These are phyloP conservation scores for Atta texana DNA, from an alignment of 1,140 invertebrate species.

Conservation along the genomic window DNA sequence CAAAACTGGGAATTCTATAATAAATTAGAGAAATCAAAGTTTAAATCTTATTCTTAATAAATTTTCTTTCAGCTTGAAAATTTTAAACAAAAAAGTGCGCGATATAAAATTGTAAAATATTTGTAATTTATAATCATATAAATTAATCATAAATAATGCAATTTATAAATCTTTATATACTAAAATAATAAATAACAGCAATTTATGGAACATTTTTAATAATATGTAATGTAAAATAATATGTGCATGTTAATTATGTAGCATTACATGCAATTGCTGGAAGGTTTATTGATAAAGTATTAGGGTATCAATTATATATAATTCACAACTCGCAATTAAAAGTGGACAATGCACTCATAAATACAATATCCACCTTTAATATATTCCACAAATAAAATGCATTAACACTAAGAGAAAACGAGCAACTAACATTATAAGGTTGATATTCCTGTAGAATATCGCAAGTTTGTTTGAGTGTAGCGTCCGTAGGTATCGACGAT, in stretches of 20 bases:
- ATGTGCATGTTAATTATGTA: neutral
- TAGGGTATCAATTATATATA: neutral
- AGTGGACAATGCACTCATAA: neutral
- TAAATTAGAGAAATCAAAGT: slow-evolving; percentile 74
- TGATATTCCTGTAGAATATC: slow-evolving; percentile 81
- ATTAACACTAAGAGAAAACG: slow-evolving; percentile 2
- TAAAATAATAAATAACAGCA: slow-evolving; percentile 3
- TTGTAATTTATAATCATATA: slow-evolving; percentile 4
- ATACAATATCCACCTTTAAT: neutral
- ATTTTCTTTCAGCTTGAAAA: neutral
- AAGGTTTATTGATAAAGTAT: neutral
- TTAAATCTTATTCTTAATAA: slow-evolving; percentile 75
- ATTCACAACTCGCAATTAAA: neutral
- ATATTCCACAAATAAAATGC: neutral
- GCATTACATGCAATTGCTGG: neutral
- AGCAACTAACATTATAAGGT: slow-evolving; percentile 78
- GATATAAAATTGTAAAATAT: neutral
- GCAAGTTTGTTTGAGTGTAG: slow-evolving; percentile 76
- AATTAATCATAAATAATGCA: slow-evolving; percentile 13
- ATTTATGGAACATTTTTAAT: neutral
- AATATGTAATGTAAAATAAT: neutral
- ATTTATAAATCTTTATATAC: neutral
- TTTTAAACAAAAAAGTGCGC: neutral
- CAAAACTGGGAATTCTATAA: slow-evolving; percentile 81
- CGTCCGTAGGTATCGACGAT: slow-evolving; percentile 81